These are phyloP conservation scores for Carcharodon carcharias DNA, from an alignment of 2,797 vertebrate species.

Conservation along the genomic window DNA sequence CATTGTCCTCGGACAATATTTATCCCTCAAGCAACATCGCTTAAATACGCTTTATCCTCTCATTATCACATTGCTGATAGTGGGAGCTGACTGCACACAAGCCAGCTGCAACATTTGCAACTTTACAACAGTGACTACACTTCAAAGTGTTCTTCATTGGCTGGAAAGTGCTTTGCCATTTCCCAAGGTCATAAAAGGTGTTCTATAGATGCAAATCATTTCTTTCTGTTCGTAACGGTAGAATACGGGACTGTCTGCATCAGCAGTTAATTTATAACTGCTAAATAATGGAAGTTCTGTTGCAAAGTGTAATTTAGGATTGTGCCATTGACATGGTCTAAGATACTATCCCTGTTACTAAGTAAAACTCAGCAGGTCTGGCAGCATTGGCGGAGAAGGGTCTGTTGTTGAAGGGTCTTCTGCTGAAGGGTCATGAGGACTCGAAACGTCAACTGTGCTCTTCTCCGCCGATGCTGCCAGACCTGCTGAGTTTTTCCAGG, in stretches of 20 bases:
- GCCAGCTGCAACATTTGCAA: background rate
- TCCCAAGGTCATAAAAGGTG: background rate
- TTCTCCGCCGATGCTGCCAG: too few relatives aligned
- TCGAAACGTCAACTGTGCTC: too few relatives aligned
- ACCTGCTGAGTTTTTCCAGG: too few relatives aligned
- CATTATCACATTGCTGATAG: background rate
- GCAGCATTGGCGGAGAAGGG: too few relatives aligned
- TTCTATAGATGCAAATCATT: background rate
- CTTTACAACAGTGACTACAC: background rate
- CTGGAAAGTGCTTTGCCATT: background rate
- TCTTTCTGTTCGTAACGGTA: background rate
- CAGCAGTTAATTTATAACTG: background rate
- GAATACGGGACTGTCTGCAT: background rate
- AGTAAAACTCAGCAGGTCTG: too few relatives aligned
- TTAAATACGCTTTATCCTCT: background rate
- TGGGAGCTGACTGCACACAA: background rate
- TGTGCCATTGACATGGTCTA: background rate
- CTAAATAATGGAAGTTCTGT: background rate
- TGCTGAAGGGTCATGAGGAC: too few relatives aligned
- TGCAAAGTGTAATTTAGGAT: background rate
- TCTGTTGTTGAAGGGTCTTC: too few relatives aligned
- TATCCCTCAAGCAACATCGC: background rate
- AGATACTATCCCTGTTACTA: background rate
- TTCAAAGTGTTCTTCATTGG: background rate
- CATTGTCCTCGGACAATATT: background rate